These are phyloP conservation scores for Malaclemys terrapin DNA, from an alignment of 2,113 vertebrate species.

Conservation along the genomic window DNA sequence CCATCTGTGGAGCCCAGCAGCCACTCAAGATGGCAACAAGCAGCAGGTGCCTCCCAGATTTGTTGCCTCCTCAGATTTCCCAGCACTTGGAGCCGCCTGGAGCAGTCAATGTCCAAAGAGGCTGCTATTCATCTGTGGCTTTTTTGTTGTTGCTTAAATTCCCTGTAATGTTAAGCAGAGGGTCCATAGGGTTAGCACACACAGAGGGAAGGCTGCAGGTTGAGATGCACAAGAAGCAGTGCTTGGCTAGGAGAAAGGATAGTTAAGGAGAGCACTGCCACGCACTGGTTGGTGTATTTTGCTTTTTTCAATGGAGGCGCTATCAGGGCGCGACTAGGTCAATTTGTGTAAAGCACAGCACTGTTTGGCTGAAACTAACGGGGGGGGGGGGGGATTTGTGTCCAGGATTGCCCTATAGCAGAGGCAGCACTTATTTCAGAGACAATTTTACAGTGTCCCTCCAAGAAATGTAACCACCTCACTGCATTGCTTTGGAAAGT, in stretches of 20 bases:
- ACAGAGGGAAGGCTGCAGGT: too few species aligned
- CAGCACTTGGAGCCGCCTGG: background rate
- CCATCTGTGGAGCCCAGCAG: background rate
- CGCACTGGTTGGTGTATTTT: rapidly evolving
- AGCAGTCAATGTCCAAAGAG: background rate
- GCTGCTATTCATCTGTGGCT: background rate
- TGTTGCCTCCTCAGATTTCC: background rate
- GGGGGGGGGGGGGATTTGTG: background rate
- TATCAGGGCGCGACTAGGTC: background rate
- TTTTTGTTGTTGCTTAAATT: background rate
- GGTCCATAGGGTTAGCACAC: background rate
- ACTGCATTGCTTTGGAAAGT: background rate
- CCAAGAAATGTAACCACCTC: background rate
- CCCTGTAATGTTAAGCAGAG: background rate
- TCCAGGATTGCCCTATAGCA: too few species aligned
- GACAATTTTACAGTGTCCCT: too few species aligned
- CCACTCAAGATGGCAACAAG: background rate
- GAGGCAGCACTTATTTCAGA: too few species aligned
- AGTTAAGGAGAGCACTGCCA: too few species aligned
- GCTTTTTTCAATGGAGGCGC: background rate
- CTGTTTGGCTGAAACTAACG: background rate
- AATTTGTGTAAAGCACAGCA: background rate
- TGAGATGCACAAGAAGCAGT: background rate
- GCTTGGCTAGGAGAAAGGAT: background rate
- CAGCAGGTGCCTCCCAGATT: background rate